Evolutionary conservation across 2,797 vertebrate genomes (phyloP), one percentile per base, ranked within the genome.

Genomic region (Ispidina picta): DNA sequence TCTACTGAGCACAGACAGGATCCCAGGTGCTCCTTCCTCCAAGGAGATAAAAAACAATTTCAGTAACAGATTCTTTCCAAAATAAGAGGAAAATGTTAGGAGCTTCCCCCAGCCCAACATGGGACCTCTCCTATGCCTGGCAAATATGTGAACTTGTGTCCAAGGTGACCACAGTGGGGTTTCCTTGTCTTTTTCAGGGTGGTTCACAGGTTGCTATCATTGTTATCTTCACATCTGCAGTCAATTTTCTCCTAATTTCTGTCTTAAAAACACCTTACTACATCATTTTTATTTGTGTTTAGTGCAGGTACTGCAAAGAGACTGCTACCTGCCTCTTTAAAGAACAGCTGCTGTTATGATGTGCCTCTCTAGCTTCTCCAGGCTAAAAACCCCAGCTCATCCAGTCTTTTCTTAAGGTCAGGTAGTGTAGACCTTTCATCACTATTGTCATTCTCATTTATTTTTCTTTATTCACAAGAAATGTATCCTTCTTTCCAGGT

Each of bases 91-190:
- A 0, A 2, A 31, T 14, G 9, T 39, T 29, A 73, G 10, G 7
- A 76, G 13, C 20, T 88, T 70, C 16, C 26, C 21, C 6, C 8
- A 71, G 8, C 18, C 29, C 35, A 46, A 14, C 4, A 19, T 2
- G 10, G 46, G 71, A 39, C 70, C 0, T 0, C 5, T 79, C 5
- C 7, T 19, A 0, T 1, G 2, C 26, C 23, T 73, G 52, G 8
- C 4, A 60, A 44, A 48, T 20, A 13, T 22, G 14, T 39, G 68
- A 83, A 11, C 15, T 62, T 15, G 13, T 52, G 25, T 9, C 44
- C 60, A 64, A 18, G 3, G 10, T 63, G 35, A 29, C 33, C 1
- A 0, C 8, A 4, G 14, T 54, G 64, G 33, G 5, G 5, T 59
- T 9, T 64, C 44, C 23, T n/a, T 74, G 54, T 15, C 23, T 76